phyloP scores from a whole-genome alignment of 2,888 invertebrate species.

The Operophtera brumata region DNA sequence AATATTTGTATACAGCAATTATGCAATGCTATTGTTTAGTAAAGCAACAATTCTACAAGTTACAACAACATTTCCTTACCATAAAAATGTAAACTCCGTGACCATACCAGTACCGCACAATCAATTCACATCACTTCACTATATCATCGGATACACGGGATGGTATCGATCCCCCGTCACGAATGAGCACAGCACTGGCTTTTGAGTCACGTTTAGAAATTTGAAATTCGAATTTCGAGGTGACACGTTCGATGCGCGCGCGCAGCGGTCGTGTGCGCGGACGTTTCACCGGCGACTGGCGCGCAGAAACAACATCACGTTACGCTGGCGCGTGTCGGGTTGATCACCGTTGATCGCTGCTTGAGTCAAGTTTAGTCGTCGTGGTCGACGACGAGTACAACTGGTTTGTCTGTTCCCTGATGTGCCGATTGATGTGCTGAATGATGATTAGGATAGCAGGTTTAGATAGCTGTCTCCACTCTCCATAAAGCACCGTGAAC shows the following conservation, averaged over 20 bases:
- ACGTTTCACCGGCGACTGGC: conserved; percentile 64
- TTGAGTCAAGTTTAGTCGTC: too few species aligned
- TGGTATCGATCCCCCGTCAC: conserved; percentile 49
- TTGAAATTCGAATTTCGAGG: conserved; percentile 43
- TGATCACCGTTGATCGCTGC: too few species aligned
- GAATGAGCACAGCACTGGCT: conserved; percentile 52
- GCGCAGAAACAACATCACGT: too few species aligned
- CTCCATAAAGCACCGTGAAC: conserved; percentile 21
- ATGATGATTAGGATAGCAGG: conserved; percentile 43
- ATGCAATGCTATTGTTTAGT: conserved; percentile 19
- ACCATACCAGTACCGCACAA: conserved; percentile 52
- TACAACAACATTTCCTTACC: conserved; percentile 57
- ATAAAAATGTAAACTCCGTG: conserved; percentile 60
- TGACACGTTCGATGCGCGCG: conserved; percentile 46
- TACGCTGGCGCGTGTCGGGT: conserved; percentile 41
- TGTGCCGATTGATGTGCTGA: conserved; percentile 50
- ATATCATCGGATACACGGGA: conserved; percentile 41
- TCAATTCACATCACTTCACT: conserved; percentile 54
- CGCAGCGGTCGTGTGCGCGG: conserved; percentile 47
- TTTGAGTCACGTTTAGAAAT: conserved; percentile 55
- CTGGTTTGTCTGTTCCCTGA: conserved; percentile 62
- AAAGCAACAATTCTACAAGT: conserved; percentile 36
- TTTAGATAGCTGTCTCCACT: conserved; percentile 27
- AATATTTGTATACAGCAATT: conserved; percentile 4
- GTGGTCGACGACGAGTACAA: conserved; percentile 55